These are phyloP conservation scores for Cygnus atratus DNA, from an alignment of 2,113 vertebrate species.

Conservation along the genomic window DNA sequence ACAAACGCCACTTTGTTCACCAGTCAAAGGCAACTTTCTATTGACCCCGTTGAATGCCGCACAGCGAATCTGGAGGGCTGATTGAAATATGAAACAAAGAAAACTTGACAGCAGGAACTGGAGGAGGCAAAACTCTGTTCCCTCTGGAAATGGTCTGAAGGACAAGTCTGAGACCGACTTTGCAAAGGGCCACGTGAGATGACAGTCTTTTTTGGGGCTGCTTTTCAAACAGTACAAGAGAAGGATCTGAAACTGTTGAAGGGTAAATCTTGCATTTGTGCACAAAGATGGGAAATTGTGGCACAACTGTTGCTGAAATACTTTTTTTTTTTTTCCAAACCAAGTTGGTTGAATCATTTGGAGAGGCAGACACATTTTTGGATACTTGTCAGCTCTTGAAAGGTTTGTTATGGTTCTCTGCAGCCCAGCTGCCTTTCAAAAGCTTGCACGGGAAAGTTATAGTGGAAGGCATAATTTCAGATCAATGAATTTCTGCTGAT, in stretches of 20 bases:
- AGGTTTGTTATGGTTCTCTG: neutral
- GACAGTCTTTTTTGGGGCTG: neutral
- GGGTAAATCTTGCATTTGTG: neutral
- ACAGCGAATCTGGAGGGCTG: neutral
- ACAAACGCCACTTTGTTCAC: neutral
- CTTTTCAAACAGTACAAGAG: neutral
- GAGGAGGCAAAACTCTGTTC: neutral
- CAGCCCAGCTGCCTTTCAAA: neutral
- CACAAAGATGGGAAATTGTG: neutral
- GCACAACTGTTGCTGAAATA: neutral
- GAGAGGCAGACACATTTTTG: neutral
- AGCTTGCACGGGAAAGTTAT: neutral
- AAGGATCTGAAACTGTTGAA: neutral
- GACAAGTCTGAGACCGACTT: accelerated
- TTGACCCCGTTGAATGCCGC: neutral
- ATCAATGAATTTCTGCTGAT: neutral
- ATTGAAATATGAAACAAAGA: neutral
- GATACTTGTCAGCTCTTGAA: neutral
- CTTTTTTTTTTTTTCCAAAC: neutral
- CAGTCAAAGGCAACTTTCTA: neutral
- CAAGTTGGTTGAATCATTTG: neutral
- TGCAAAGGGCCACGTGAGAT: neutral
- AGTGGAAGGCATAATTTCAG: neutral
- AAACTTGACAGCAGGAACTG: neutral
- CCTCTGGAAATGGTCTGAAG: neutral